Evolutionary conservation across 2,113 vertebrate species (phyloP), one percentile per base, ranked within the genome.

Genomic region (Brachyistius frenatus): DNA sequence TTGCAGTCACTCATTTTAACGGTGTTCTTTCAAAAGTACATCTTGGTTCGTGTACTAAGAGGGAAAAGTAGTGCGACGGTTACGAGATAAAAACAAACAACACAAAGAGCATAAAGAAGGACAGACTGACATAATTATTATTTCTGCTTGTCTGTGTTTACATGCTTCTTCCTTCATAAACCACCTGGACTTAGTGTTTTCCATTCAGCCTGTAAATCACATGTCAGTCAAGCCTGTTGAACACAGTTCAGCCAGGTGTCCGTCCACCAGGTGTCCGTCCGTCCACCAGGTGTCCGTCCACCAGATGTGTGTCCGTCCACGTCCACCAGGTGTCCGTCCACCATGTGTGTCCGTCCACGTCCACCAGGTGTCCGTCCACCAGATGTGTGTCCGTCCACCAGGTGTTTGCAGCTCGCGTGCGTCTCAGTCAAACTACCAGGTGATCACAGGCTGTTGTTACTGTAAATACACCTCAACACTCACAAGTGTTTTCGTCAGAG

Each of bases 331-430:
- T 23, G 23, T 23, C 23, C 23, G 23, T 23, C 23, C 23, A 23
- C 23, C 23, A 23, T 1, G 23, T 23, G 23, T 23, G n/a, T n/a
- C 23, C 23, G 23, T n/a, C n/a, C n/a, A n/a, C n/a, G n/a, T n/a
- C n/a, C n/a, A n/a, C n/a, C n/a, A n/a, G n/a, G n/a, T 23, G 23
- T 23, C 23, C 23, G 23, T 23, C 23, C 23, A 23, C 23, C 23
- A 23, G 23, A 23, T 23, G 23, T 23, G 23, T 23, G 23, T 23
- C 23, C 23, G 23, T 23, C 23, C 23, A 23, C 23, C 23, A 23
- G 23, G 32, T 67, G 55, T 60, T 9, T 62, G 32, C 65, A 83
- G 71, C 81, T 80, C 46, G n/a, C 66, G 9, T 58, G 60, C 46
- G 3, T 55, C 74, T 56, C 53, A 37, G 57, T 14, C 9, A 53